Evolutionary conservation across 2,797 vertebrate species (phyloP), one percentile per base, ranked within the genome.

Genomic region (Austrolebias charrua): DNA sequence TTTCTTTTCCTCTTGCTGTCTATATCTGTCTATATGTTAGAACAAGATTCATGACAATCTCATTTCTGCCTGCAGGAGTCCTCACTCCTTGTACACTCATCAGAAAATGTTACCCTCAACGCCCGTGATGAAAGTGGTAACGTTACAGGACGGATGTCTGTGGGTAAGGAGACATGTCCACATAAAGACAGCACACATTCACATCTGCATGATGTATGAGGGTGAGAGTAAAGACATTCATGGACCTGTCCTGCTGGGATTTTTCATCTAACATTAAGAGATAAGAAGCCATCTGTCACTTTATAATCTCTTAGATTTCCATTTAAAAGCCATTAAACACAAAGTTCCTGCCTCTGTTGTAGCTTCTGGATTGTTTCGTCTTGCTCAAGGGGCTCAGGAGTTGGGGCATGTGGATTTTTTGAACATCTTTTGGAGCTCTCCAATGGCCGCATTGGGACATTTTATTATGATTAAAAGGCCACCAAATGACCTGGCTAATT

Each of bases 51-150:
- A 38, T 38, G 35, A 3, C 28, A 44, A 55, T 28, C 19, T 10
- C 14, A 11, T 31, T 47, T 31, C 24, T 61, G 42, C 12, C 75
- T 69, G 28, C 83, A 99, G 98, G 96, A 97, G 69, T 92, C 94
- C 38, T 84, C 94, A 6, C 93, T 99, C 50, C 91, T 96, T 42
- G 87, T 94, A 12, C 92, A 95, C 60, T 97, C 98, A 16, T 85
- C 92, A 28, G 92, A 97, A 78, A 97, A 96, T 4, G 94, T 99
- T 72, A 95, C 93, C 14, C 88, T 98, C 38, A 96, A 93, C 44
- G 95, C 95, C 54, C 95, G 94, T 5, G 92, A 96, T 79, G 89
- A 88, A 8, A 92, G 95, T 1, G 95, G 95, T 1, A 89, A 95
- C 20, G 94, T 98, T 78, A 97, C 94, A 1, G 95, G 95, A 75